These are phyloP conservation scores for Meandrusa payeni DNA, from an alignment of 2,888 invertebrate genomes.

Conservation along the genomic window DNA sequence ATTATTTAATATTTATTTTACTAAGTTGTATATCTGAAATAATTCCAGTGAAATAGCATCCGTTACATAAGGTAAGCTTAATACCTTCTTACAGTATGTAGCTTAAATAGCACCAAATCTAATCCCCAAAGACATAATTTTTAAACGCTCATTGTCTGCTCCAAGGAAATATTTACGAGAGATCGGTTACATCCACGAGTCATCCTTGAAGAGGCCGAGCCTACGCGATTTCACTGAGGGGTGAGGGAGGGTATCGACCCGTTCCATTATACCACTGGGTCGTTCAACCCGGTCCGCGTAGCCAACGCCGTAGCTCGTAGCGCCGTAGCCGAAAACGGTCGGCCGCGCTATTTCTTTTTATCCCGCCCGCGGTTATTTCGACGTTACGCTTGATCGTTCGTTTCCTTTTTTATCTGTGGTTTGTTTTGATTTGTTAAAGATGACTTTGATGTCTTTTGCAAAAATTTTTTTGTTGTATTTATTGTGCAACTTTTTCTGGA, in stretches of 20 bases:
- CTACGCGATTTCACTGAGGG: constrained; percentile 27
- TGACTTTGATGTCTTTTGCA: constrained; percentile 11
- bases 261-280: constrained; percentile 56
- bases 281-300: constrained; percentile 63
- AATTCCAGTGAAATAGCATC: too few relatives aligned
- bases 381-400: constrained; percentile 18
- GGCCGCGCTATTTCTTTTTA: constrained; percentile 11
- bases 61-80: too few relatives aligned
- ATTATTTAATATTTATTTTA: too few relatives aligned
- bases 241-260: constrained; percentile 63
- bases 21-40: too few relatives aligned
- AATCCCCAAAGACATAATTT: too few relatives aligned
- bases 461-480: too few relatives aligned
- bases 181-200: constrained; percentile 39
- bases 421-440: constrained; percentile 21
- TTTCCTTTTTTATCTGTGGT: constrained; percentile 13
- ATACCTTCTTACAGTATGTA: too few relatives aligned
- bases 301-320: constrained; percentile 41
- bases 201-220: constrained; percentile 39
- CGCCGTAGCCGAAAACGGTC: constrained; percentile 36
- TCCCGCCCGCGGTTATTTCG: constrained; percentile 19
- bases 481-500: too few relatives aligned
- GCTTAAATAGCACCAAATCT: too few relatives aligned
- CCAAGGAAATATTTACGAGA: constrained; percentile 22
- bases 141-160: constrained; percentile 14